Evolutionary conservation across 2,113 vertebrate species (phyloP).

Genomic region (Pterocles orientalis): DNA sequence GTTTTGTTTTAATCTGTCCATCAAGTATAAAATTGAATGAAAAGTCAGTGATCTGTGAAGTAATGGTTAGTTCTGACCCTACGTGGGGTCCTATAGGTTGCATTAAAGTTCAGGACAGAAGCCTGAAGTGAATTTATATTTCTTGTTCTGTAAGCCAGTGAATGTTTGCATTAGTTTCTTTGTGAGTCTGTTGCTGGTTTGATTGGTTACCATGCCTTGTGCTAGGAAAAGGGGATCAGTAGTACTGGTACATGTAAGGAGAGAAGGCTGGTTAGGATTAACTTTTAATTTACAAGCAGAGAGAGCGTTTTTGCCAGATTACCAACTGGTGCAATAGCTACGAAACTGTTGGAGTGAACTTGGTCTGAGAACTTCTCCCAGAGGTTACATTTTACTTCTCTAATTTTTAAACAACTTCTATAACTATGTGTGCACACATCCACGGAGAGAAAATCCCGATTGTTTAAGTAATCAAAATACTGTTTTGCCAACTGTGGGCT

Average conservation of each 20-base stretch:
- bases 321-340: background rate
- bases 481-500: conserved; percentile 32
- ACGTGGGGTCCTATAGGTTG: background rate
- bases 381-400: background rate
- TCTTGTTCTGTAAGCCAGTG: background rate
- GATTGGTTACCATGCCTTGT: background rate
- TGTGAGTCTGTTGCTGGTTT: background rate
- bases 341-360: background rate
- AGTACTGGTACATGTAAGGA: background rate
- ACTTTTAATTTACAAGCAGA: conserved; percentile 23
- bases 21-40: background rate
- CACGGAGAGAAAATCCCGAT: conserved; percentile 15
- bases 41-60: background rate
- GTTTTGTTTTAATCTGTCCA: background rate
- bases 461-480: conserved; percentile 14
- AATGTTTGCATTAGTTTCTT: background rate
- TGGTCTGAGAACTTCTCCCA: background rate
- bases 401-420: conserved; percentile 14
- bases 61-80: background rate
- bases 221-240: background rate
- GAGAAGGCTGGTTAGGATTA: background rate
- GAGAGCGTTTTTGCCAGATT: background rate
- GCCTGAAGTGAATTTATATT: background rate
- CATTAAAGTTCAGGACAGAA: background rate
- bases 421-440: background rate